Evolutionary conservation across 2,797 vertebrate genomes (phyloP).

Genomic region (Oreochromis grahami): DNA sequence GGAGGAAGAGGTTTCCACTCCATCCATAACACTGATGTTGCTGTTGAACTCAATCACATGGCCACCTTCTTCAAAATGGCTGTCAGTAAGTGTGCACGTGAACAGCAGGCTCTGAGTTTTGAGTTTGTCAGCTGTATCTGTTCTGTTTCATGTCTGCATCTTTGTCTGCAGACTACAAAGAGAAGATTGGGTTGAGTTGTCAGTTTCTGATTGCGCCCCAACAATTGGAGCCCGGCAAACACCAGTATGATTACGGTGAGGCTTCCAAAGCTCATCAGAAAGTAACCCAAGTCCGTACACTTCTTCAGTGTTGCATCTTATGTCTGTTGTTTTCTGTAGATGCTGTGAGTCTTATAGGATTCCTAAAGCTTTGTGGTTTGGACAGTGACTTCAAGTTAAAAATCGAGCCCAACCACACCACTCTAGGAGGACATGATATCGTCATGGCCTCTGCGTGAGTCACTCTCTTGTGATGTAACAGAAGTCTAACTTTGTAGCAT

Average conservation of each 20-base stretch:
- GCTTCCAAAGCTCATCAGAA: background rate
- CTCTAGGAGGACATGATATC: slow-evolving; percentile 71
- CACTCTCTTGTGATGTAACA: background rate
- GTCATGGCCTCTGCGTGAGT: slow-evolving; percentile 67
- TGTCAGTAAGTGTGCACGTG: slow-evolving; percentile 44
- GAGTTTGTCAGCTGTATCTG: background rate
- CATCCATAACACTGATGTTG: slow-evolving; percentile 63
- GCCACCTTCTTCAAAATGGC: slow-evolving; percentile 74
- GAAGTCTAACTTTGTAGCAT: background rate
- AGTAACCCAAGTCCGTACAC: background rate
- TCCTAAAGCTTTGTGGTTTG: slow-evolving; percentile 67
- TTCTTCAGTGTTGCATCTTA: background rate
- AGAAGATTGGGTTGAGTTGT: slow-evolving; percentile 71
- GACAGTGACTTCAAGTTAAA: slow-evolving; percentile 72
- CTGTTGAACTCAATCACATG: slow-evolving; percentile 69
- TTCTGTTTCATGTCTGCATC: background rate
- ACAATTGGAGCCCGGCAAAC: slow-evolving; percentile 73
- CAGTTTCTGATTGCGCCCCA: slow-evolving; percentile 75
- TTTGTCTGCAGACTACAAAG: slow-evolving; percentile 64
- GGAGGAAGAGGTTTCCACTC: slow-evolving; percentile 70
- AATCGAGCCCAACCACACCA: slow-evolving; percentile 75
- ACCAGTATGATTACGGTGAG: slow-evolving; percentile 73
- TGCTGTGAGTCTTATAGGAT: slow-evolving; percentile 73
- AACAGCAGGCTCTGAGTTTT: background rate
- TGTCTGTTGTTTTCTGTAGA: slow-evolving; percentile 29